A percentile compares a stretch with the other conserved stretches of the same genome.
phyloP scores from a whole-genome alignment of 1,140 invertebrate species.

The Eumaeus atala region DNA sequence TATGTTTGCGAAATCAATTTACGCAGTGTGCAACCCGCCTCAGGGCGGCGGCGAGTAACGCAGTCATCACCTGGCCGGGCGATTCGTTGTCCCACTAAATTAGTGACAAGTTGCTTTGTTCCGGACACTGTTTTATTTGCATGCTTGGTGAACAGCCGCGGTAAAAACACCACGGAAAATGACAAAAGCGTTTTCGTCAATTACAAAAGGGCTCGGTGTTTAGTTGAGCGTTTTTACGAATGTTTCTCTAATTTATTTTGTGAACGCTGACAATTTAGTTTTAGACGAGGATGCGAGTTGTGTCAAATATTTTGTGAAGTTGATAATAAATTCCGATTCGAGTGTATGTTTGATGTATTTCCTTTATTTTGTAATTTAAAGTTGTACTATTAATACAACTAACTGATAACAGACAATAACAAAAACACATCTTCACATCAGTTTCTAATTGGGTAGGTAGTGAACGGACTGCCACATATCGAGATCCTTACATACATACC shows the following conservation, averaged over 20 bases:
- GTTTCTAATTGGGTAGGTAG: no score
- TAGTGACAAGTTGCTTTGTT: slow-evolving; percentile 45
- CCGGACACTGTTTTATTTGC: slow-evolving; percentile 58
- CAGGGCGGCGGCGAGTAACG: slow-evolving; percentile 34
- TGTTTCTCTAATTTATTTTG: slow-evolving; percentile 10
- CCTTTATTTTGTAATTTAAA: no score
- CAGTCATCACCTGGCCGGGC: slow-evolving; percentile 34
- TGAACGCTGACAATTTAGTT: neutral
- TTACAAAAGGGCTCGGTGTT: slow-evolving; percentile 6
- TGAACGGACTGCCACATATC: no score
- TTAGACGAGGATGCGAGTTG: neutral
- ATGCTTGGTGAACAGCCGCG: slow-evolving; percentile 39
- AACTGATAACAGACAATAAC: no score
- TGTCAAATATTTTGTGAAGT: neutral
- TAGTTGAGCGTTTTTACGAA: slow-evolving; percentile 9
- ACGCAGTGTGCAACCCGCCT: slow-evolving; percentile 32
- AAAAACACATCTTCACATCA: no score
- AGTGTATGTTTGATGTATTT: no score
- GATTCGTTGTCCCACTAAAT: slow-evolving; percentile 48
- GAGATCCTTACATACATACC: no score
- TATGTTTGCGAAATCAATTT: slow-evolving; percentile 32
- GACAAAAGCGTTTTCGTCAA: slow-evolving; percentile 7
- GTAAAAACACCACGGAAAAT: slow-evolving; percentile 7
- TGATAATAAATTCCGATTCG: no score
- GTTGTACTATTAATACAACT: no score